Base-by-base conservation (phyloP, 2,888 invertebrate species). In the Autographa gamma region DNA sequence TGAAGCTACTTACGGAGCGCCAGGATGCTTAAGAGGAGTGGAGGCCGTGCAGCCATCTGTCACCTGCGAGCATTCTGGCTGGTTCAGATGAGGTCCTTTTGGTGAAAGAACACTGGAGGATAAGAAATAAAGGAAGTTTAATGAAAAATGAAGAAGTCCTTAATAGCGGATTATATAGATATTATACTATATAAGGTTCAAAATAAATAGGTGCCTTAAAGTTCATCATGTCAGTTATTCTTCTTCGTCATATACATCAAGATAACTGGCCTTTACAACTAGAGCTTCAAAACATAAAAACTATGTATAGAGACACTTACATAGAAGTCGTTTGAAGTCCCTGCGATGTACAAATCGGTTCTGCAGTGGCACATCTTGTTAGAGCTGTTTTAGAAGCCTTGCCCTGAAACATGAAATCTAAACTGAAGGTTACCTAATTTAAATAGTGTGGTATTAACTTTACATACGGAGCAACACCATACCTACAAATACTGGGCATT, bases 1-100 rank as follows among this genome's bases (percentile, higher is more conserved):
- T n/a, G 8, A 52, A 52, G 16, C 5, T n/a, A 72, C 88, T 88
- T 75, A 90, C 90, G 85, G 78, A 5, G 83, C 80, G 1, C 71
- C 74, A 13, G 77, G 71, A 18, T 75, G 81, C 56, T 86, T 86
- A 6, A 73, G 38, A 2, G 82, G 82, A 0, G 25, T 38, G 3
- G 71, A 68, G 0, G 79, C 59, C n/a, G 78, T 73, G 19, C 79
- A 60, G 58, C 43, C 19, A 25, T 69, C 76, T 13, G n/a, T 63
- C n/a, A n/a, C n/a, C 41, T 63, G 67, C 8, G 80, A 38, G 2
- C 75, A 66, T 4, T 62, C 78, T 0, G 89, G 89, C 9, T 87
- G 9, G 60, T 76, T 80, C 4, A 89, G 58, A 18, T 86, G 85
- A 2, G 71, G 32, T 3, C 82, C 79, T 63, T 89, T 89, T 32